Base-by-base conservation (phyloP, 2,797 vertebrate species). In the Sciaenops ocellatus region DNA sequence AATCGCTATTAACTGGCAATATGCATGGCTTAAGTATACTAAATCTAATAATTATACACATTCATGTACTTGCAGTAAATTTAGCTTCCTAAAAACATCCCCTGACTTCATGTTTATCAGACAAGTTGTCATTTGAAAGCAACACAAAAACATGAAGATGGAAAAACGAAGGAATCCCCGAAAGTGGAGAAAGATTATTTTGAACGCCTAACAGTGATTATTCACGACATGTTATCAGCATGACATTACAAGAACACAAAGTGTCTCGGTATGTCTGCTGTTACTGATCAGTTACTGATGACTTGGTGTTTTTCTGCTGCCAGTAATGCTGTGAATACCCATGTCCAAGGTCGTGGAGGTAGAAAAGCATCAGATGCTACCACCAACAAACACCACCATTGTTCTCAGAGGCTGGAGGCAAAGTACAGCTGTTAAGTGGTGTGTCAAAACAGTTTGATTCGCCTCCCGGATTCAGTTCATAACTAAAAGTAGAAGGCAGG, bases 201-300 rank as follows among this genome's bases (percentile, higher is more conserved):
- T 68, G 9, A 65, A 81, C 46, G 68, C 51, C 51, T 38, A n/a
- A 69, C 69, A 70, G 52, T 68, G 77, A 71, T 89, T 87, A 47
- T 77, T 34, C 79, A 85, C 1, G 8, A 63, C 51, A 48, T 46
- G 54, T 87, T 88, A 71, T 86, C 63, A 74, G 80, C 47, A 69
- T 85, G 66, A 77, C 78, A 79, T 75, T 78, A 79, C 69, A 85
- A 71, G 50, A 82, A 70, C 67, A 85, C 38, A 73, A 76, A 75
- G 55, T 34, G 51, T 69, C 56, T 80, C 15, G 13, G 56, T 82
- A 34, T 69, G 55, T 73, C 24, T 68, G 65, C 69, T 87, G 83
- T 75, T 71, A 50, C 69, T 66, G 73, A 89, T 74, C 57, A 51
- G 42, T 80, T 77, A 59, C 72, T 87, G 79, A 79, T 85, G 75